Conservation (phyloP, 2,797 vertebrate species). For the Serranus cabrilla region DNA sequence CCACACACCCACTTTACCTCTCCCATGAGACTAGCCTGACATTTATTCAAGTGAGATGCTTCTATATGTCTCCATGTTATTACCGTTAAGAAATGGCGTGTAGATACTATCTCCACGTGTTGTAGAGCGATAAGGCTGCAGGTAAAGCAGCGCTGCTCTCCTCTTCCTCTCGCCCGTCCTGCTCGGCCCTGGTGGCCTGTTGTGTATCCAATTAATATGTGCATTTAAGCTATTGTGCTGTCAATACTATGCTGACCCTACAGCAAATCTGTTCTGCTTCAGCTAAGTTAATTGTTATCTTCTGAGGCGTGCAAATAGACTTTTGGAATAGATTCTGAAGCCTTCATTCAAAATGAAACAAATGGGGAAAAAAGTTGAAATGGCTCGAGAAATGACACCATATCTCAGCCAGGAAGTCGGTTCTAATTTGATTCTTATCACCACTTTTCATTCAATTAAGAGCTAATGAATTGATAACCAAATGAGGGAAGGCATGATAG, state of each 20-base stretch:
- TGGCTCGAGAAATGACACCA: slow-evolving; percentile 28
- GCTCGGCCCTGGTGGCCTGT: slow-evolving; percentile 43
- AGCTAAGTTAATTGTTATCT: slow-evolving; percentile 71
- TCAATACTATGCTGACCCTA: slow-evolving; percentile 64
- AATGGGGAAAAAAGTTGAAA: slow-evolving; percentile 15
- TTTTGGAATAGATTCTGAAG: slow-evolving; percentile 58
- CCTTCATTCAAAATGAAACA: slow-evolving; percentile 36
- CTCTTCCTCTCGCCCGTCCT: slow-evolving; percentile 14
- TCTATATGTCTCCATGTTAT: slow-evolving; percentile 61
- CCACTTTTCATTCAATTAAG: slow-evolving; percentile 23
- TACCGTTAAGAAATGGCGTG: slow-evolving; percentile 65
- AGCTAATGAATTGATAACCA: background rate
- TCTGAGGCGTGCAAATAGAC: slow-evolving; percentile 65
- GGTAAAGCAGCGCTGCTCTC: slow-evolving; percentile 52
- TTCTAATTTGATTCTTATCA: slow-evolving; percentile 34
- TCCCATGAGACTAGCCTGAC: slow-evolving; percentile 18
- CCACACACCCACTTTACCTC: slow-evolving; percentile 18
- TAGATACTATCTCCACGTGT: slow-evolving; percentile 75
- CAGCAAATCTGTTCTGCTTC: slow-evolving; percentile 70
- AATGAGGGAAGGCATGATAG: slow-evolving; percentile 3
- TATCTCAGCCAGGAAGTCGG: slow-evolving; percentile 18
- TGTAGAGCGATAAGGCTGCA: slow-evolving; percentile 72
- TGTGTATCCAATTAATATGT: slow-evolving; percentile 71
- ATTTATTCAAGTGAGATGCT: slow-evolving; percentile 28
- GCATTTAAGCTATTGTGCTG: slow-evolving; percentile 69